A percentile compares a stretch with the other conserved stretches of the same genome.
These are phyloP conservation scores for Amphiprion clarkii DNA, from an alignment of 2,797 vertebrate genomes.

Conservation along the genomic window DNA sequence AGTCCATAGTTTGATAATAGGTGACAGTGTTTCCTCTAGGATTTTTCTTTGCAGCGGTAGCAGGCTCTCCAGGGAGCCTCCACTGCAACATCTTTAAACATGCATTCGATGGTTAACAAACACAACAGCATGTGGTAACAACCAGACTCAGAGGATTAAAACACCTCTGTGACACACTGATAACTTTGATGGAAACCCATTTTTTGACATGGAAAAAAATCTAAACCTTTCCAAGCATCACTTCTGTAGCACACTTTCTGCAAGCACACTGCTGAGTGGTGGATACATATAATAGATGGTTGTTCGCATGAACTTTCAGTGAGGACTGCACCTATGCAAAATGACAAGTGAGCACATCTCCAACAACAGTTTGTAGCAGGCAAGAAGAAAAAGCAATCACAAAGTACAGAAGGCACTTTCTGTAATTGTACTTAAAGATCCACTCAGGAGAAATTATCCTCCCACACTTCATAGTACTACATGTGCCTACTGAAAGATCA, in stretches of 20 bases:
- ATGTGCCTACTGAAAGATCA: background rate
- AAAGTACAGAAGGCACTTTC: conserved; percentile 24
- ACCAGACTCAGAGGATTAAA: no score
- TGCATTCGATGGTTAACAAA: no score
- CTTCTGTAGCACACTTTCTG: conserved; percentile 26
- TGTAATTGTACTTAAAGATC: background rate
- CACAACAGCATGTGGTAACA: no score
- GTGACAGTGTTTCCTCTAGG: no score
- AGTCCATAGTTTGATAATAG: no score
- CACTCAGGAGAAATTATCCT: conserved; percentile 12
- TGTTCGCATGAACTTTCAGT: conserved; percentile 60
- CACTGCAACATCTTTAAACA: no score
- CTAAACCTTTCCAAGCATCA: conserved; percentile 28
- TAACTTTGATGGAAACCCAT: no score
- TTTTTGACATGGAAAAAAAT: conserved; percentile 5
- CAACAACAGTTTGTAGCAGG: conserved; percentile 39
- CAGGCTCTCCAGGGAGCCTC: no score
- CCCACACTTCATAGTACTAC: background rate
- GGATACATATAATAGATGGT: conserved; percentile 59
- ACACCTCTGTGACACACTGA: no score
- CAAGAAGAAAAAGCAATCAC: conserved; percentile 1
- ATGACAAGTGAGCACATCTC: conserved; percentile 16
- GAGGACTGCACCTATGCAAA: conserved; percentile 23
- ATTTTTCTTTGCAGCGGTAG: no score
- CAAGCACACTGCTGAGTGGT: conserved; percentile 41